Percentiles rank a stretch among this genome's conserved stretches.
Conservation (phyloP, 2,888 invertebrate genomes). For the Hymenopus coronatus region DNA sequence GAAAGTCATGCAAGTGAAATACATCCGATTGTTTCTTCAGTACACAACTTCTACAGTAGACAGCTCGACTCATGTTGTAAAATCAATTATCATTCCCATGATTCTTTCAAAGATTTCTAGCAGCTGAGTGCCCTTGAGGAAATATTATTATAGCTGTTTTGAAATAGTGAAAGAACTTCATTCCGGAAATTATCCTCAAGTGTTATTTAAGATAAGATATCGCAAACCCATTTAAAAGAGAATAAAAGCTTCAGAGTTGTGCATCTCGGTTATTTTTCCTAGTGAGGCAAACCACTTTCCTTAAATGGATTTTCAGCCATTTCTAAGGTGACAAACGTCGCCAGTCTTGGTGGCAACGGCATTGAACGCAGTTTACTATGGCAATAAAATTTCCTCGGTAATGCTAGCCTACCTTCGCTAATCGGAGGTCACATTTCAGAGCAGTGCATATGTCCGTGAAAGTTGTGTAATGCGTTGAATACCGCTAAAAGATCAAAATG, state of each 20-base stretch:
- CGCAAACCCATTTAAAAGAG: not conserved
- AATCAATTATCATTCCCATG: no score
- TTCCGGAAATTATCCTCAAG: not conserved
- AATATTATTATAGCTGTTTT: not conserved
- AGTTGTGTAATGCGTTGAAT: no score
- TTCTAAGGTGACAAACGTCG: not conserved
- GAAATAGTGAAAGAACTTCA: no score
- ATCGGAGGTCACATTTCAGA: not conserved
- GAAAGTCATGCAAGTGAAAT: no score
- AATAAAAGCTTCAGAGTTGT: not conserved
- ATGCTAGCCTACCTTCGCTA: not conserved
- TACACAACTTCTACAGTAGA: no score
- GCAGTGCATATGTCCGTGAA: no score
- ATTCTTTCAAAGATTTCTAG: no score
- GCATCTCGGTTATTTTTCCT: not conserved
- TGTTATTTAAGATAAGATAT: not conserved
- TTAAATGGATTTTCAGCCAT: not conserved
- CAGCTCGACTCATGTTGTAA: no score
- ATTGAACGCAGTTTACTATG: not conserved
- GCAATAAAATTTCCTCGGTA: not conserved
- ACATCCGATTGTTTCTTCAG: no score
- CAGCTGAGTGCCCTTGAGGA: no score
- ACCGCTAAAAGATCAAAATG: no score
- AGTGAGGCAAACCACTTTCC: not conserved
- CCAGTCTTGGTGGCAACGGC: not conserved